Percentiles rank a stretch among this genome's conserved stretches.
Conservation (phyloP, 2,797 vertebrate genomes). For the Eleutherodactylus coqui region DNA sequence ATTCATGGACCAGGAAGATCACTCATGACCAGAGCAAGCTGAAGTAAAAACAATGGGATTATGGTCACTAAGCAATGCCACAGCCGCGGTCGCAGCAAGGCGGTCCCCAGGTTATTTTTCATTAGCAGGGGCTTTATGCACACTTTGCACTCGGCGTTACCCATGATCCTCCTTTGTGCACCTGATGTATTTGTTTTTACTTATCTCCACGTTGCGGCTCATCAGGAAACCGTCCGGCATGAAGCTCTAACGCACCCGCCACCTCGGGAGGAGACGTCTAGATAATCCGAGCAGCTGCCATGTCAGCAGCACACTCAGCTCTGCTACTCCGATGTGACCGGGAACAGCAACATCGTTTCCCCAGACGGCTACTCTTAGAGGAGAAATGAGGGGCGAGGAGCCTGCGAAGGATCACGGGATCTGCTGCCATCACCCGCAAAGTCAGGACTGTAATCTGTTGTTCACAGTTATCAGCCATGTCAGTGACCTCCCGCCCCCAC, state of each 20-base stretch:
- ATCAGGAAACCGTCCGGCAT: background rate
- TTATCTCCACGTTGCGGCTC: background rate
- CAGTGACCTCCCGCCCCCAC: too few species aligned
- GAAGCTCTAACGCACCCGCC: background rate
- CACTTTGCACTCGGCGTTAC: background rate
- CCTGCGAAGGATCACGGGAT: background rate
- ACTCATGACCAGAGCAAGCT: background rate
- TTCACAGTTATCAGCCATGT: background rate
- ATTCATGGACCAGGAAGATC: background rate
- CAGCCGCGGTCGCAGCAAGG: background rate
- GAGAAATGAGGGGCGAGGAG: background rate
- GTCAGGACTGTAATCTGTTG: background rate
- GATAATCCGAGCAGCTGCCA: constrained; percentile 28
- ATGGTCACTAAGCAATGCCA: background rate
- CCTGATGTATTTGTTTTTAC: background rate
- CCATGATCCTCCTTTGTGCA: background rate
- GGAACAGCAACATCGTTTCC: background rate
- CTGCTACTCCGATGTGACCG: background rate
- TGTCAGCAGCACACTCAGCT: background rate
- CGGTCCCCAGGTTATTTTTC: background rate
- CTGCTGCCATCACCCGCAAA: too few species aligned
- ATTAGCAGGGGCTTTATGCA: background rate
- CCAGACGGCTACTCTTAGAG: background rate
- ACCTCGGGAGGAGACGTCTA: constrained; percentile 19
- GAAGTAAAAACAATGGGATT: background rate